A percentile compares a stretch with the other conserved stretches of the same genome.
These are phyloP conservation scores for Ophiothrix spiculata DNA, from an alignment of 35 echinoderm and acorn worm genomes.

Conservation along the genomic window DNA sequence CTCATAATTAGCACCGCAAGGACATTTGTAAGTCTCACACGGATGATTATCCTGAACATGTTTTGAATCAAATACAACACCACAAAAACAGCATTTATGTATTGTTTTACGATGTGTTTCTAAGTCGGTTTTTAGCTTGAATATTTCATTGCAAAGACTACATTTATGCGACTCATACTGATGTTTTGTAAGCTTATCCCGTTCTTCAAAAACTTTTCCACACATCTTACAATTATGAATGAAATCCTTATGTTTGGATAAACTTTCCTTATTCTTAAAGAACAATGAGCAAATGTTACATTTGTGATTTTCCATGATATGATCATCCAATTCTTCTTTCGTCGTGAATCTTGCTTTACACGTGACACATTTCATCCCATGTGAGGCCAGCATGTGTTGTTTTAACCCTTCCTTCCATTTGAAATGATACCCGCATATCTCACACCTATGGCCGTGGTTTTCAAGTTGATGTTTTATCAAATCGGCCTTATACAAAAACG, in stretches of 20 bases:
- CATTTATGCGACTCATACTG: background rate
- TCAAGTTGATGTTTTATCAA: background rate
- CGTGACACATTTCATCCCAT: background rate
- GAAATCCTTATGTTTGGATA: background rate
- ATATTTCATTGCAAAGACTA: background rate
- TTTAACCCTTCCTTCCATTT: background rate
- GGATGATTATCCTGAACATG: background rate
- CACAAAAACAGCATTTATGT: background rate
- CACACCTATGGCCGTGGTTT: background rate
- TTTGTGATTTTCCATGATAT: conserved; percentile 5
- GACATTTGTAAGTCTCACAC: background rate
- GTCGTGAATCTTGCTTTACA: background rate
- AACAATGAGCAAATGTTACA: conserved; percentile 1
- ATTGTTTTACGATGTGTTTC: background rate
- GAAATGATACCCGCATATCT: background rate
- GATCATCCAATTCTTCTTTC: background rate
- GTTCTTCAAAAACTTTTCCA: background rate
- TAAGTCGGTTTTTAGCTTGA: background rate
- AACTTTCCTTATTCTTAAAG: background rate
- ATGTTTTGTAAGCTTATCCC: background rate
- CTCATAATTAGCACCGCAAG: background rate
- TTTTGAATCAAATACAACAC: background rate
- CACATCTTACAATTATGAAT: background rate
- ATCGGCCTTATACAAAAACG: background rate
- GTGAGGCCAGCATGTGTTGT: background rate